Base-by-base conservation (phyloP, 1,140 invertebrate genomes). In the Ladona fulva region DNA sequence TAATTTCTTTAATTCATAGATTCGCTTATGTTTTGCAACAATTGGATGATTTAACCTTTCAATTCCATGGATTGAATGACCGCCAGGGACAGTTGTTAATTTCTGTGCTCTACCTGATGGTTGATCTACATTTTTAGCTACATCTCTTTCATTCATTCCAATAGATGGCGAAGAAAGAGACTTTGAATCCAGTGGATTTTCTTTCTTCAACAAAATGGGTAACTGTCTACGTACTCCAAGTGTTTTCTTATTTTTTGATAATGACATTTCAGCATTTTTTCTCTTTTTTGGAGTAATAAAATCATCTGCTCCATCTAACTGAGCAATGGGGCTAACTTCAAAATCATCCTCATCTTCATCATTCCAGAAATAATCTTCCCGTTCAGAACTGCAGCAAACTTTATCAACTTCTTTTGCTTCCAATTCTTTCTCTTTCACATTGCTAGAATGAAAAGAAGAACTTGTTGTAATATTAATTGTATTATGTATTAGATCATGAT, bases 341-440 rank as follows among this genome's bases (percentile, higher is more conserved):
- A 82, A 80, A 74, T 78, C 78, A 24, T 82, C 80, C 76, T 82
- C 77, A 22, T 85, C 82, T 80, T 85, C 87, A 75, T 84, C 83
- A 74, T 85, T 84, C 77, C 83, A 81, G 0, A 85, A 84, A 82
- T 37, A 1, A 37, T 87, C 85, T 80, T 86, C 80, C 85, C 86
- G 86, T 24, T 82, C 80, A 29, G 29, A 37, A 5, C 1, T 37
- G 8, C 29, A 37, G 29, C 80, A 78, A 29, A 29, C 75, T 24
- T 59, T 44, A 19, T 24, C 77, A 74, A 66, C 24, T 16, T 74
- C 29, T 24, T 77, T 29, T 14, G 3, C 52, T 66, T 66, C n/a
- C 52, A 66, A 19, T 66, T 66, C n/a, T 22, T 66, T 12, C 12
- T 6, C 14, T 3, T 66, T 66, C 3, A 66, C 14, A 6, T 1